These are phyloP conservation scores for Mergus octosetaceus DNA, from an alignment of 2,797 vertebrate genomes.

Conservation along the genomic window DNA sequence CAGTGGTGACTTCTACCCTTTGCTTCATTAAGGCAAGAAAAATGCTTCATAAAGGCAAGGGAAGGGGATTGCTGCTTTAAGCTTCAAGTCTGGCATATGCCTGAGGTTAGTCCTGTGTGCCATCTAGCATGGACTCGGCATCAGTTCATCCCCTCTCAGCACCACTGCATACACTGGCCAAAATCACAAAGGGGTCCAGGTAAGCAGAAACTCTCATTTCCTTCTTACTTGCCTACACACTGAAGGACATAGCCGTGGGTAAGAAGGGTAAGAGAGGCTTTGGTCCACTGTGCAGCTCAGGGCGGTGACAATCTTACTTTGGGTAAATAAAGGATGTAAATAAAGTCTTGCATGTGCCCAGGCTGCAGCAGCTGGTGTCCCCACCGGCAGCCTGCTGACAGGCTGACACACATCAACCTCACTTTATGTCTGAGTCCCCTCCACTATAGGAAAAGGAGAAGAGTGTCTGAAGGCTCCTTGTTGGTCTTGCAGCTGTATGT, in stretches of 20 bases:
- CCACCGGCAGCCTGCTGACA: neutral
- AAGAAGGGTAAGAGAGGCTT: neutral
- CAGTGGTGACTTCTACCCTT: neutral
- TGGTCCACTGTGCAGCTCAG: neutral
- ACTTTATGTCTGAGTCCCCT: neutral
- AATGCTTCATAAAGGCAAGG: neutral
- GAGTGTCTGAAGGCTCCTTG: neutral
- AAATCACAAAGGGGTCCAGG: neutral
- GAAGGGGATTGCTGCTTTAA: neutral
- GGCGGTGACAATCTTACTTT: neutral
- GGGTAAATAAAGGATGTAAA: neutral
- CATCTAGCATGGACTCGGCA: neutral
- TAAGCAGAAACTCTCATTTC: neutral
- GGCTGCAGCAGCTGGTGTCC: rapidly evolving
- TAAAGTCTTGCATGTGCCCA: neutral
- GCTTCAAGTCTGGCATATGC: neutral
- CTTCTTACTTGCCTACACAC: neutral
- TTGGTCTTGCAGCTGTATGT: neutral
- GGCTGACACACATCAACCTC: neutral
- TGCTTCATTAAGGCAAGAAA: neutral
- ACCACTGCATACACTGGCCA: neutral
- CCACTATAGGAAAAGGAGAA: neutral
- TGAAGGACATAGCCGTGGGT: neutral
- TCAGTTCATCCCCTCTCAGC: neutral
- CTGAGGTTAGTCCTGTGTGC: neutral